Base-by-base conservation (phyloP, 2,797 vertebrate species). In the Anomalospiza imberbis region DNA sequence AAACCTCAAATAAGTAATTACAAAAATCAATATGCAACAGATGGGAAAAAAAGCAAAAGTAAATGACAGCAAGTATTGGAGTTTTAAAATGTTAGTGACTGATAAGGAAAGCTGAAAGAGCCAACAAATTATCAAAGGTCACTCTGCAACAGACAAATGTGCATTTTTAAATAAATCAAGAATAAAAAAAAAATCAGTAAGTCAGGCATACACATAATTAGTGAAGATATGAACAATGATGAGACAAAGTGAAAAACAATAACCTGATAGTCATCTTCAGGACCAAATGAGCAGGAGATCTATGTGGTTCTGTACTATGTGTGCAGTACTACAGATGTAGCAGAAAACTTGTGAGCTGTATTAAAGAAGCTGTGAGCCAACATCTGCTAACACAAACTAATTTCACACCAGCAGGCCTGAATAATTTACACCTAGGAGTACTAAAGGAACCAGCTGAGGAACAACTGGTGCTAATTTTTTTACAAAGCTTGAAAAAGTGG, bases 41-140 rank as follows among this genome's bases (percentile, higher is more conserved):
- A 93, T 93, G 94, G 95, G 57, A 3, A 75, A 88, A 94, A 89
- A 88, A 57, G 12, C 55, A 88, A 77, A 94, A 83, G 70, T 80
- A 91, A 94, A 94, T 89, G 76, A 84, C 85, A 94, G 85, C 79
- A 89, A 94, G 51, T 93, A 91, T 86, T 0, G 2, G 42, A 93
- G 85, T 88, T 93, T 91, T 78, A 93, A 95, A 94, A 84, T 78
- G 70, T 58, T 15, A 1, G 17, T 81, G 40, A 61, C 66, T 94
- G 93, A 94, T 95, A 96, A 94, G 73, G 12, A 21, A 88, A 86
- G 79, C 65, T 68, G 31, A 42, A 91, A 50, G 50, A 91, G 45
- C 25, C 65, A 93, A 88, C 32, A 85, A 71, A 89, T 85, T 92
- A 93, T 70, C 91, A 91, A 93, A 95, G 89, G 85, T 96, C 80